Evolutionary conservation across 2,113 vertebrate species (phyloP), one percentile per base, ranked within the genome.

Genomic region (Hassar affinis): DNA sequence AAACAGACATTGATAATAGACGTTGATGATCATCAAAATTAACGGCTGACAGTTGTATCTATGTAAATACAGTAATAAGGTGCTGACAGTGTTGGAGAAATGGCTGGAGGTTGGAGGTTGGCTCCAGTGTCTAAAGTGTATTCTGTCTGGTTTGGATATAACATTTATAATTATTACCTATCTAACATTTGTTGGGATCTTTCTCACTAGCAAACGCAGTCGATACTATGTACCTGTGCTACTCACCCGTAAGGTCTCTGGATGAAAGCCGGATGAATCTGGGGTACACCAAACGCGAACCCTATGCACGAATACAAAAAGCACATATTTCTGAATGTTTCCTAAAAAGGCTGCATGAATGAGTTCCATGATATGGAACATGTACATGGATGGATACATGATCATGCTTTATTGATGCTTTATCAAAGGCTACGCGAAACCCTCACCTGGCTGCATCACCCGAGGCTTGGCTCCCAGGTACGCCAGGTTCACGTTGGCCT

Each of bases 241-340:
- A 96, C 94, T 94, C 96, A 99, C 98, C 98, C 98, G 88, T 99
- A 99, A 92, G 98, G 97, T 94, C 98, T 97, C 90, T 98, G 98
- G 93, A 99, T 98, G 90, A 98, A 98, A 68, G 98, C 97, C 61
- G 98, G 98, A 92, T 99, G 98, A 92, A 99, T 97, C 69, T 99
- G 98, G 84, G 98, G 98, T 89, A 99, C 96, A 57, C 98, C 98
- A 92, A 99, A 99, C 85, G 97, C 97, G 93, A 99, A 99, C 92
- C 98, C 98, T 99, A 92, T 27, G 79, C 89, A 92, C 42, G 90
- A 89, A 91, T 45, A 84, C 33, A 54, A 71, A 80, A 25, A 61
- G 11, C 15, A 57, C 38, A 81, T 42, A 83, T 22, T 71, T 25
- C 51, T 12, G 25, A 47, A n/a, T n/a, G n/a, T n/a, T n/a, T n/a